Evolutionary conservation across 2,888 invertebrate genomes (phyloP), one percentile per base, ranked within the genome.

Genomic region (Notodromas monacha): DNA sequence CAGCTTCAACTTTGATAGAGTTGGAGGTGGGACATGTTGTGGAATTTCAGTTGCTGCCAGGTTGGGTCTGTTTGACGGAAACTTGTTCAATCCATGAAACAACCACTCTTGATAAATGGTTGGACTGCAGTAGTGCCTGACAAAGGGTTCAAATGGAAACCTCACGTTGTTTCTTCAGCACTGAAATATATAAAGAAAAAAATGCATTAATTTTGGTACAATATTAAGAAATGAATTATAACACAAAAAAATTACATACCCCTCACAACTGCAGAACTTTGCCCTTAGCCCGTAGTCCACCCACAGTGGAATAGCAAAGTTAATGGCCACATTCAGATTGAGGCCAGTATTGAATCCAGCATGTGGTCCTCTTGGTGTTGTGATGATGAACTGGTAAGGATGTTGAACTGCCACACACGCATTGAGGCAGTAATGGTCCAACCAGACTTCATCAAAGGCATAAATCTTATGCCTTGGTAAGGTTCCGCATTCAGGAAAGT

Each of bases 61-160:
- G 21, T 21, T n/a, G 8, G 21, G 21, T 21, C 21, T 6, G 21
- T 21, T 21, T 21, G 21, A 6, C n/a, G 21, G 21, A 21, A 21
- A 21, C 21, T 21, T 21, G 8, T 21, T 6, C 6, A 21, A n/a
- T 21, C 21, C 21, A 8, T n/a, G 21, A 21, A 6, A n/a, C 21
- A 21, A 21, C 21, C 21, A 21, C n/a, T 21, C 21, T 21, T 21
- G 8, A n/a, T 21, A 21, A 6, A n/a, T 21, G 21, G 21, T n/a
- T 21, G 21, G 21, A 21, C 21, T 21, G 21, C 21, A 21, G 21
- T 21, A 21, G 21, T 21, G 21, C 21, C 21, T 21, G n/a, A 21
- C 21, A 21, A 21, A 21, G 21, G 21, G 21, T 21, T 21, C 21
- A 6, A 21, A 21, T 21, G 21, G 21, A 21, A 21, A 21, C 21